Evolutionary conservation across 2,888 invertebrate genomes (phyloP).

Genomic region (Pterostichus niger): DNA sequence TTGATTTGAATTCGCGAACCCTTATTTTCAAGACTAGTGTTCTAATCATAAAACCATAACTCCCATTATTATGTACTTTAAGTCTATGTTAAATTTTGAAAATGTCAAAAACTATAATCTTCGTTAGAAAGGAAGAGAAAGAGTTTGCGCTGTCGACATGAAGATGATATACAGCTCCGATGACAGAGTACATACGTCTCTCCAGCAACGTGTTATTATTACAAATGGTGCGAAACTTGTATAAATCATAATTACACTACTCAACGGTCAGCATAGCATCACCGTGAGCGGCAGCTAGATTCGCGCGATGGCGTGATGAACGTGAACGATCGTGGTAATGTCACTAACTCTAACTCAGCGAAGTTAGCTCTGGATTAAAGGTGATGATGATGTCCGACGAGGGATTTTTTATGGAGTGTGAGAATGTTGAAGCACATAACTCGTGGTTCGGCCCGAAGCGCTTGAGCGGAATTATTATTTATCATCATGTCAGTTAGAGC

Average conservation of each 20-base stretch:
- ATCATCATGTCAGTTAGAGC: conserved; percentile 60
- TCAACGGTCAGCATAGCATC: conserved; percentile 1
- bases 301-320: background rate
- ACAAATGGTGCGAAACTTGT: conserved; percentile 52
- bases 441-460: conserved; percentile 16
- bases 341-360: background rate
- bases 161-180: conserved; percentile 34
- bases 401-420: conserved; percentile 23
- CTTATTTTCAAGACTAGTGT: no score
- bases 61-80: no score
- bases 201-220: conserved; percentile 48
- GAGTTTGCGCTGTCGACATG: background rate
- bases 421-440: conserved; percentile 48
- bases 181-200: conserved; percentile 37
- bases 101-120: background rate
- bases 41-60: no score
- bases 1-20: no score
- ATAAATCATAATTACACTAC: conserved; percentile 54
- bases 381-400: conserved; percentile 35
- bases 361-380: conserved; percentile 23
- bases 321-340: conserved; percentile 36
- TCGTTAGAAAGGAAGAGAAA: background rate
- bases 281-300: conserved; percentile 8
- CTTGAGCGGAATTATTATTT: conserved; percentile 53
- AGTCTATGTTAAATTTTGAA: background rate